Base-by-base conservation (phyloP, 2,888 invertebrate genomes). In the Chloroclystis v-ata region DNA sequence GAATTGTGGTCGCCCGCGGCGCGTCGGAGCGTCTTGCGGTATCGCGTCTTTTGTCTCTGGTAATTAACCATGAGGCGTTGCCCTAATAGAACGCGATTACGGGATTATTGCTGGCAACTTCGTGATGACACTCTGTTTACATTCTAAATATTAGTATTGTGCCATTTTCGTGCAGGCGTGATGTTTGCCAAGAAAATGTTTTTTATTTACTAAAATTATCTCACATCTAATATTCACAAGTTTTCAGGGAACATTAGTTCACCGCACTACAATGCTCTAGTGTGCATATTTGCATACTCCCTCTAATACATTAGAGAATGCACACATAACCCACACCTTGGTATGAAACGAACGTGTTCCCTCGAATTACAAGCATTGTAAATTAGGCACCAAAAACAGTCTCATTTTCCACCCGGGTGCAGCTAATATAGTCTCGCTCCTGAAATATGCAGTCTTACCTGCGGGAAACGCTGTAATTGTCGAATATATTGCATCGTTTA, bases 321-420 rank as follows among this genome's bases (percentile, higher is more conserved):
- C 67, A 63, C 59, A 62, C 65, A 41, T 44, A 70, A 61, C 68
- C 65, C 66, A 69, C 67, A 69, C 75, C 67, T 67, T 69, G 67
- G 68, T 58, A 60, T 65, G 69, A 70, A 67, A 63, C 63, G 71
- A 72, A 70, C 76, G 65, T 70, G 78, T 71, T 74, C 76, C 68
- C 68, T 64, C 72, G 70, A 79, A 77, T 78, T 76, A 79, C 75
- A 72, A 68, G 68, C 77, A 73, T 74, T 77, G 77, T 85, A 83
- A 84, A 83, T 84, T 82, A 82, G 73, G 66, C 69, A 75, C 78
- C 80, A 81, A 84, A 82, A 82, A 78, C 83, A 78, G 82, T 81
- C 78, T 81, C 79, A 75, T 83, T 84, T 90, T 91, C 90, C 90
- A 84, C 88, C 83, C 89, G 84, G 89, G 89, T 75, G 77, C 77